A percentile compares a stretch with the other conserved stretches of the same genome.
Conservation (phyloP, 1,140 invertebrate genomes). For the Varroa destructor region DNA sequence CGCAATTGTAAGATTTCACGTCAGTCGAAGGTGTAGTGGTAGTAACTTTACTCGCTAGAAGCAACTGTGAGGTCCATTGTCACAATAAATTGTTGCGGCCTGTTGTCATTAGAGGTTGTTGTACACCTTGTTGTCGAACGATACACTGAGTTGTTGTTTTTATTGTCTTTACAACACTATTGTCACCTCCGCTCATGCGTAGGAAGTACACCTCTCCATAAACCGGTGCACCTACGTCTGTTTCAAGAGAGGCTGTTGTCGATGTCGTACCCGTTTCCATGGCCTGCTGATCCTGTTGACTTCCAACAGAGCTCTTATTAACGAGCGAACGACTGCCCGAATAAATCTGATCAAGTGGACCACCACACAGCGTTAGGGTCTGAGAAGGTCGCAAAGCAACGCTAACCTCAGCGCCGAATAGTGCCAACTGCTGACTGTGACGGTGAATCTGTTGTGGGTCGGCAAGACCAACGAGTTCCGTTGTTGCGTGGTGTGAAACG, state of each 20-base stretch:
- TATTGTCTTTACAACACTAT: not conserved
- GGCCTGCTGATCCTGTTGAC: not conserved
- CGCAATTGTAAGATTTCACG: not conserved
- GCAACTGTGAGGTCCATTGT: not conserved
- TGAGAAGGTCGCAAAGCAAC: too few relatives aligned
- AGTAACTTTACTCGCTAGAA: not conserved
- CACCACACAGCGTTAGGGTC: not conserved
- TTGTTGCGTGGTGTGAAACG: too few relatives aligned
- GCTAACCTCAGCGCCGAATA: too few relatives aligned
- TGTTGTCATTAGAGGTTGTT: not conserved
- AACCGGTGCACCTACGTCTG: not conserved
- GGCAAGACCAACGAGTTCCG: too few relatives aligned
- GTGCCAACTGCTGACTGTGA: too few relatives aligned
- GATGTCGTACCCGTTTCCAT: too few relatives aligned
- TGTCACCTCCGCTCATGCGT: not conserved
- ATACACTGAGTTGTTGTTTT: not conserved
- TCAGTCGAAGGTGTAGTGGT: not conserved
- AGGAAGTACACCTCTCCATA: conserved; percentile 15
- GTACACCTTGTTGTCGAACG: not conserved
- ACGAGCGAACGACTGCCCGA: not conserved
- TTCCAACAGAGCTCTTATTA: not conserved
- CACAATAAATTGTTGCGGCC: conserved; percentile 11
- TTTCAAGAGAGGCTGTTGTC: not conserved
- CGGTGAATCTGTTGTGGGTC: too few relatives aligned
- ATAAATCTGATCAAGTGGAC: not conserved